phyloP scores from a whole-genome alignment of 2,888 invertebrate genomes.

The Leptothorax acervorum region DNA sequence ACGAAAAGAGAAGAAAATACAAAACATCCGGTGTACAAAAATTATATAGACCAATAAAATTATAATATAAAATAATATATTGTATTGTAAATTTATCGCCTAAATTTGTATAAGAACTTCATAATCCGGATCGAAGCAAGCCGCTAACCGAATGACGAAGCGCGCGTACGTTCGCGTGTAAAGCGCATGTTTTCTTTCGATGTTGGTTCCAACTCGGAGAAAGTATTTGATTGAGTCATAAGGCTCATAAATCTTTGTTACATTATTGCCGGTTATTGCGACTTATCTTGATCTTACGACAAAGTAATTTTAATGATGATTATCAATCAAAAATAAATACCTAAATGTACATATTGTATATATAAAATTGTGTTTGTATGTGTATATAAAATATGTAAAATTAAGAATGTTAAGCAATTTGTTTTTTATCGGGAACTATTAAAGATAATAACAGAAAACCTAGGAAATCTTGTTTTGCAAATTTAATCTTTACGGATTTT shows the following conservation, averaged over 20 bases:
- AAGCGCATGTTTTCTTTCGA: not conserved
- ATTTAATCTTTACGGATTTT: not conserved
- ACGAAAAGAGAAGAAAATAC: not conserved
- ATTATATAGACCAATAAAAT: not conserved
- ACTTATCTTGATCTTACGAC: not conserved
- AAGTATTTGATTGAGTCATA: conserved; percentile 5
- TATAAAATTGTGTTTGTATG: not conserved
- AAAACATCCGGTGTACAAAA: not conserved
- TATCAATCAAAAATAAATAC: too few relatives aligned
- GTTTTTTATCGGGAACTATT: not conserved
- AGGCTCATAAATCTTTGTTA: conserved; percentile 17
- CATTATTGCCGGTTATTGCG: not conserved
- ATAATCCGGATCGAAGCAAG: not conserved
- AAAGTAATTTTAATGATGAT: not conserved
- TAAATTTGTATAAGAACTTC: not conserved
- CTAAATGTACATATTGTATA: not conserved
- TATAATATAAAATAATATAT: not conserved
- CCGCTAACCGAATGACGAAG: not conserved
- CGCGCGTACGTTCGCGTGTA: not conserved
- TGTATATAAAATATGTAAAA: not conserved
- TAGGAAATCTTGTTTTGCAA: not conserved
- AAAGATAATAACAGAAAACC: not conserved
- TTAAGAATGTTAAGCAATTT: not conserved
- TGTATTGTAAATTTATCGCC: not conserved
- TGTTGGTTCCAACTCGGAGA: not conserved